Evolutionary conservation across 2,888 invertebrate species (phyloP).

Genomic region (Tromatobia lineatoria): DNA sequence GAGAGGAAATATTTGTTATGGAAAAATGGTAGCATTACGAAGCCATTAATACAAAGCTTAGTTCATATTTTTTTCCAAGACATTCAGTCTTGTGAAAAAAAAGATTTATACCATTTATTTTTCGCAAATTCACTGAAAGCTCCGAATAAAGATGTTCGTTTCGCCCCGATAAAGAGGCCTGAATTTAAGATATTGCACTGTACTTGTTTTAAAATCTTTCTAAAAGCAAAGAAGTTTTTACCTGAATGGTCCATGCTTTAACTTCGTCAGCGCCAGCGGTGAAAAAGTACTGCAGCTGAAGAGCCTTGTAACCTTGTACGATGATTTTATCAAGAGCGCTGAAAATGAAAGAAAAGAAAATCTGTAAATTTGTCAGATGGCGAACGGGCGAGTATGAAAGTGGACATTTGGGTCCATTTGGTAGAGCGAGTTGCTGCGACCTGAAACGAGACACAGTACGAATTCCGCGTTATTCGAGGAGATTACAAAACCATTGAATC

Average conservation of each 20-base stretch:
- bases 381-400: neutral
- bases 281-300: constrained; percentile 99
- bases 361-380: constrained; percentile 14
- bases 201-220: constrained; percentile 4
- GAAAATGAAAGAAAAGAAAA: constrained; percentile 84
- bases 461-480: constrained; percentile 68
- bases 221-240: constrained; percentile 82
- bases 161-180: neutral
- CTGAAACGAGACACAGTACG: constrained; percentile 64
- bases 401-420: constrained; percentile 3
- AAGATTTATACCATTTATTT: too few relatives aligned
- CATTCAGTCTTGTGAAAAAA: too few relatives aligned
- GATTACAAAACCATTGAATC: constrained; percentile 73
- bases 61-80: too few relatives aligned
- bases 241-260: constrained; percentile 99
- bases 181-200: neutral
- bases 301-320: constrained; percentile 97
- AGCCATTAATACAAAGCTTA: too few relatives aligned
- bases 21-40: neutral
- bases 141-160: neutral
- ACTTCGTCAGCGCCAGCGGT: constrained; percentile 99
- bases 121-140: neutral
- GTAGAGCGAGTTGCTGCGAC: constrained; percentile 34
- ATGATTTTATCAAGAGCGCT: constrained; percentile 99
- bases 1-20: neutral